phyloP scores from a whole-genome alignment of 2,113 vertebrate species.

The human (Homo sapiens) region DNA sequence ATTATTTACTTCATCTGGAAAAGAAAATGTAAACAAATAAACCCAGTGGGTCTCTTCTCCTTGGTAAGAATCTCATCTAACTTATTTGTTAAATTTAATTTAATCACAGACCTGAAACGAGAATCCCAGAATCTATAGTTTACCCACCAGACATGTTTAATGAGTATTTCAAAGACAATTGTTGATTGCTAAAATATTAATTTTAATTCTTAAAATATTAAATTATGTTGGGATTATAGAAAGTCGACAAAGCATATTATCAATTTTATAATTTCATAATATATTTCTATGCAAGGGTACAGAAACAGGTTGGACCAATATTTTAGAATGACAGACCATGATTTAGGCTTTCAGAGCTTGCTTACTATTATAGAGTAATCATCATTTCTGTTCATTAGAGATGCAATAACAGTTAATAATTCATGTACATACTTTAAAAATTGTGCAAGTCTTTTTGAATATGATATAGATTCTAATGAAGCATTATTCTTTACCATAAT shows the following conservation, averaged over 20 bases:
- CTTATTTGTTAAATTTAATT: neutral
- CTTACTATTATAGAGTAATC: neutral
- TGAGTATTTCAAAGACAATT: neutral
- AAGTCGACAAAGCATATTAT: neutral
- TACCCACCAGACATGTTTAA: neutral
- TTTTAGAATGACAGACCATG: neutral
- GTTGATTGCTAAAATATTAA: neutral
- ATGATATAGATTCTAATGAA: neutral
- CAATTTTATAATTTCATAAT: neutral
- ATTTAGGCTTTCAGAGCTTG: neutral
- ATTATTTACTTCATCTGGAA: neutral
- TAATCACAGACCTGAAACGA: neutral
- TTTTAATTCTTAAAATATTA: neutral
- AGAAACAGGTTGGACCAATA: neutral
- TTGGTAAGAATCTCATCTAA: neutral
- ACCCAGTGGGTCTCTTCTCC: neutral
- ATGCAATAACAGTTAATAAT: neutral
- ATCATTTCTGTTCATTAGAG: neutral
- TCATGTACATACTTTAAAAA: neutral
- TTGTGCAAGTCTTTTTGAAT: neutral
- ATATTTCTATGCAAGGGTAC: neutral
- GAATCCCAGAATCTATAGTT: neutral
- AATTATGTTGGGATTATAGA: neutral
- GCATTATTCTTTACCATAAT: neutral
- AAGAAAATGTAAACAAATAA: conserved; percentile 32